Conservation (phyloP, 2,797 vertebrate species). For the Scolopax rusticola region DNA sequence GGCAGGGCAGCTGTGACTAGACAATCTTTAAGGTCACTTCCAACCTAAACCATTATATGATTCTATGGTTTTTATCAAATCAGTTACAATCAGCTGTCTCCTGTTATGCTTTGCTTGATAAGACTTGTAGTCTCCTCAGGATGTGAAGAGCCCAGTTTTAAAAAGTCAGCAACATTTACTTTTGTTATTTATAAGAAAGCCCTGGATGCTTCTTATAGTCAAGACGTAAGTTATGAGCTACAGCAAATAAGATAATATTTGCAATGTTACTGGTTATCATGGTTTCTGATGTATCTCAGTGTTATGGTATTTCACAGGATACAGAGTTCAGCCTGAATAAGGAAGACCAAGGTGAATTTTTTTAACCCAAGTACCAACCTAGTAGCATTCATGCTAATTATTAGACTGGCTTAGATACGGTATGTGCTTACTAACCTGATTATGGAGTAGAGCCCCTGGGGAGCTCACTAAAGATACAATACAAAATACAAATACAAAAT, state of each 20-base stretch:
- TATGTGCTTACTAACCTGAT: not conserved
- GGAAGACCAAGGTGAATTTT: not conserved
- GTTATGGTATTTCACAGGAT: accelerated
- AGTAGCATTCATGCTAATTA: not conserved
- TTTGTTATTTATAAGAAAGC: not conserved
- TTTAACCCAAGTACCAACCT: not conserved
- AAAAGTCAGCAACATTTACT: accelerated
- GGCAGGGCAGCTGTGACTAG: not conserved
- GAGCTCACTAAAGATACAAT: not conserved
- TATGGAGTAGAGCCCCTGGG: not conserved
- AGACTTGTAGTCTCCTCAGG: not conserved
- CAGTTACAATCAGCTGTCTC: accelerated
- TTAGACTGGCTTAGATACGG: not conserved
- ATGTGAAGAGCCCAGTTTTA: accelerated
- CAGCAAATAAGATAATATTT: not conserved
- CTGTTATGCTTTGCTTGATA: not conserved
- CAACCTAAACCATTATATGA: too few relatives aligned
- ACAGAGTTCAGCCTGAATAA: not conserved
- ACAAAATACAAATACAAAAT: too few relatives aligned
- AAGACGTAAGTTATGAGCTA: not conserved
- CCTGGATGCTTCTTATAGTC: too few relatives aligned
- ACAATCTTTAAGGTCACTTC: not conserved
- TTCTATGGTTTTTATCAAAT: not conserved
- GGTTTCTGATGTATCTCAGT: not conserved
- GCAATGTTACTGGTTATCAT: not conserved